Evolutionary conservation across 1,140 invertebrate species (phyloP).

Genomic region (Mercenaria mercenaria): DNA sequence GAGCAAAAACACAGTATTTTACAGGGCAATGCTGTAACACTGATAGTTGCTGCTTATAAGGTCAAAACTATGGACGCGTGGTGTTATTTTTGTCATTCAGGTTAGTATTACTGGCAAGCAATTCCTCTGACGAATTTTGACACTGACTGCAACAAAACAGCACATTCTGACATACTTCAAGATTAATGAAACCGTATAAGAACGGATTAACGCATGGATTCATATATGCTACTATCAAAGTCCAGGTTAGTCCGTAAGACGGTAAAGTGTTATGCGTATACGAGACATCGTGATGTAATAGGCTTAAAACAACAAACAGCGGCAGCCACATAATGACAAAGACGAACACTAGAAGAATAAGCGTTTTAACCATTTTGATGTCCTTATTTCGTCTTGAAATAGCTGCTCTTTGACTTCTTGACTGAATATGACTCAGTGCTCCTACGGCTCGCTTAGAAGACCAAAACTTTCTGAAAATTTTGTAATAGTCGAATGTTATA

Average conservation of each 20-base stretch:
- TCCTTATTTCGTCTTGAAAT: conserved; percentile 57
- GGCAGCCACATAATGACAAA: conserved; percentile 81
- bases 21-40: too few species aligned
- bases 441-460: conserved; percentile 62
- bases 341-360: conserved; percentile 75
- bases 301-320: conserved; percentile 74
- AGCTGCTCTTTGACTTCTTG: not conserved
- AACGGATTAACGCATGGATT: conserved; percentile 81
- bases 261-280: conserved; percentile 62
- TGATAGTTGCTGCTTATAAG: too few species aligned
- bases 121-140: not conserved
- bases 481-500: conserved; percentile 75
- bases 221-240: conserved; percentile 68
- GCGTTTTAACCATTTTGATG: conserved; percentile 73
- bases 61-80: not conserved
- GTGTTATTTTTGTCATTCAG: not conserved
- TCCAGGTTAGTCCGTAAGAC: conserved; percentile 72
- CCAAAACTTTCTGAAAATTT: conserved; percentile 75
- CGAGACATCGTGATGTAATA: conserved; percentile 71
- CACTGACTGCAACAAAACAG: not conserved
- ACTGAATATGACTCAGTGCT: not conserved
- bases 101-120: not conserved
- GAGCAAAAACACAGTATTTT: too few species aligned
- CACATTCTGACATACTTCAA: not conserved
- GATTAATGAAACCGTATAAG: conserved; percentile 77